Conservation (phyloP, 2,113 vertebrate species). For the Zosterops pallidus region DNA sequence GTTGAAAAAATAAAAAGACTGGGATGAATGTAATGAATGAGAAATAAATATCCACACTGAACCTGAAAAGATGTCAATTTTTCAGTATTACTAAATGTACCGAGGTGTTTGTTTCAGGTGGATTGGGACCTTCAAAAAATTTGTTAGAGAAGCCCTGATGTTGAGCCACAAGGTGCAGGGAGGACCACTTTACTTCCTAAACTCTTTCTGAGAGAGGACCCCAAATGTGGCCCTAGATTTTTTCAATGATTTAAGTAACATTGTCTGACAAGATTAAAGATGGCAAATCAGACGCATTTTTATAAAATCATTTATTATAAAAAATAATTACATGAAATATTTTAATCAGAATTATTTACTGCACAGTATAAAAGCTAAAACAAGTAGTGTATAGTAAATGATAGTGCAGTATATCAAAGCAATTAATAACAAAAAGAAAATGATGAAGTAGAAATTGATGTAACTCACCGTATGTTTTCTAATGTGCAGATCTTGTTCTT, state of each 20-base stretch:
- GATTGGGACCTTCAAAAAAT: not conserved
- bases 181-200: not conserved
- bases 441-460: not conserved
- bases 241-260: not conserved
- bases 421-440: not conserved
- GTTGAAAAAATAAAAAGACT: not conserved
- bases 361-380: not conserved
- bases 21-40: not conserved
- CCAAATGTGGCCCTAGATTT: not conserved
- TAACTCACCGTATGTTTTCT: not conserved
- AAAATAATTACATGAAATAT: not conserved
- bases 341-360: not conserved
- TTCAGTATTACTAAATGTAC: not conserved
- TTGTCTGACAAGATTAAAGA: not conserved
- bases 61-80: not conserved
- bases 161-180: not conserved
- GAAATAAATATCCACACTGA: not conserved
- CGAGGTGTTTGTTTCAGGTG: accelerated
- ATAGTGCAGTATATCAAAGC: not conserved
- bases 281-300: not conserved
- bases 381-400: not conserved
- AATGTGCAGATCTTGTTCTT: accelerated
- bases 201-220: not conserved
- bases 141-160: not conserved
- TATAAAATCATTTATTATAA: not conserved